Conservation (phyloP, 2,797 vertebrate genomes). For the Spatula clypeata region DNA sequence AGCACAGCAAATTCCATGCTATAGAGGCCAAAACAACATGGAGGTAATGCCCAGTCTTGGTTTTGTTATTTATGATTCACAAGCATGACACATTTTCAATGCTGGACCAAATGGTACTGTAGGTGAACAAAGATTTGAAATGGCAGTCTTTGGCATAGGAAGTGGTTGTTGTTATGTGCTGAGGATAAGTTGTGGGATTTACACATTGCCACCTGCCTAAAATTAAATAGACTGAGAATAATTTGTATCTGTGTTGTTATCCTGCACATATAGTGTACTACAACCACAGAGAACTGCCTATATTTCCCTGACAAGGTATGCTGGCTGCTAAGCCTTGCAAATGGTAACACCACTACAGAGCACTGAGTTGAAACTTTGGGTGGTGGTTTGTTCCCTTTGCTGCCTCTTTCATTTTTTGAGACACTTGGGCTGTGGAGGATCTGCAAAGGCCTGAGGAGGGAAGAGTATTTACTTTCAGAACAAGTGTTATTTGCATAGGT, state of each 20-base stretch:
- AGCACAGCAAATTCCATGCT: neutral
- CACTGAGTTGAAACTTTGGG: neutral
- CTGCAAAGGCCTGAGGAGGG: neutral
- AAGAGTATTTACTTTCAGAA: neutral
- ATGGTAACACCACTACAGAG: neutral
- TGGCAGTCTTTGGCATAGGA: neutral
- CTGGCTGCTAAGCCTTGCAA: neutral
- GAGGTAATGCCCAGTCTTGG: neutral
- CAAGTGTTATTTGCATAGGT: neutral
- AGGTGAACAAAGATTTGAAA: neutral
- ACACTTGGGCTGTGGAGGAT: neutral
- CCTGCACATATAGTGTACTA: rapidly evolving
- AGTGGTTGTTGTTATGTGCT: neutral
- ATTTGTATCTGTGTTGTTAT: neutral
- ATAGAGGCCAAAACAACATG: neutral
- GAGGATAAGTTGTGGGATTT: neutral
- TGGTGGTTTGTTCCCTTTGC: neutral
- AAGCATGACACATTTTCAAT: neutral
- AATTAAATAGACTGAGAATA: neutral
- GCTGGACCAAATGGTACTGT: neutral
- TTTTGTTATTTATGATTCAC: neutral
- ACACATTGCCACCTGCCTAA: neutral
- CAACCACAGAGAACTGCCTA: neutral
- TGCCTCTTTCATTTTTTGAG: neutral
- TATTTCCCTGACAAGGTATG: neutral